Evolutionary conservation across 2,888 invertebrate species (phyloP), one percentile per base, ranked within the genome.

Genomic region (Colostygia pectinataria): DNA sequence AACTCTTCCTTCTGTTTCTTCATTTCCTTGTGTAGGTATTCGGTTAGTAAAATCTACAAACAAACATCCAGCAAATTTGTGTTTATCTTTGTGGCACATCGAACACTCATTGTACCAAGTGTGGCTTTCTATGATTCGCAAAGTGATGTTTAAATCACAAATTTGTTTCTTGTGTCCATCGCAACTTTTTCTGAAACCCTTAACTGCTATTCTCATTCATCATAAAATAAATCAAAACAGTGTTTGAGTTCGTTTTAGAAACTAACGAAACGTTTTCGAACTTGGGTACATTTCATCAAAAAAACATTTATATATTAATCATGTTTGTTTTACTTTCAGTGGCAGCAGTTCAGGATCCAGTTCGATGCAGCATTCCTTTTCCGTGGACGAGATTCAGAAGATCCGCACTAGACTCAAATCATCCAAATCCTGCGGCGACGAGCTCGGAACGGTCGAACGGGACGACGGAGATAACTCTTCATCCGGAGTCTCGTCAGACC

Each of bases 381-480:
- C 95, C 41, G 96, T 96, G 49, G 96, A 97, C 78, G 97, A 97
- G 83, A 96, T 97, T 44, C 96, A 96, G 77, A 96, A 96, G 80
- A 95, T 96, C 57, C 92, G 96, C 59, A 95, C 95, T 18, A 94
- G 95, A 67, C 90, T 97, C 50, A 96, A 96, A 77, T 95, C 95
- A 46, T 96, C 96, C 4, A 95, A 95, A 77, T 96, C 96, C 7
- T 96, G 95, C 80, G 97, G 97, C 25, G 96, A 96, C 83, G 95
- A 96, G 72, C 93, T 97, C 63, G 87, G 89, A 52, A 65, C 60
- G n/a, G 79, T 61, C 34, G 90, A 87, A 52, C 81, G 91, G 4
- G 96, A 95, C 85, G 96, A 96, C 81, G 95, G 95, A 37, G 97
- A 97, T 82, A 96, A 96, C 83, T 96, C 96, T 58, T 96, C 96